phyloP scores from a whole-genome alignment of 2,113 vertebrate species.

The Gulo gulo region DNA sequence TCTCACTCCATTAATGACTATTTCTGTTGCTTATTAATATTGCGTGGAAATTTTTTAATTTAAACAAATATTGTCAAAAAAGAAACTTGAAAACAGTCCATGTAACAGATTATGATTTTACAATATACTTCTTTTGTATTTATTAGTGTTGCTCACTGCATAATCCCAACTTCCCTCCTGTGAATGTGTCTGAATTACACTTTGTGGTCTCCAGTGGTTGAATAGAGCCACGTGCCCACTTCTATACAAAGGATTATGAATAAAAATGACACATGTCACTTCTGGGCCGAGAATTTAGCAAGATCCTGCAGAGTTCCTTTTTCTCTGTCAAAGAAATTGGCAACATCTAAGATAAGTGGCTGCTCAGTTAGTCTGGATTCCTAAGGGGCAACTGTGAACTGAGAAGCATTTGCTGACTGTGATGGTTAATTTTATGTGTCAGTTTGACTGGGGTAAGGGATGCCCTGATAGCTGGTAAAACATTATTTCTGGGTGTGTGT shows the following conservation, averaged over 20 bases:
- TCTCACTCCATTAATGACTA: neutral
- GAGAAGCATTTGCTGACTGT: neutral
- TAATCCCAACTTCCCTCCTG: neutral
- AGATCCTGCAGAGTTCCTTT: neutral
- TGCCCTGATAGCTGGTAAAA: neutral
- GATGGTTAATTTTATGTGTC: neutral
- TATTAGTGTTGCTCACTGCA: neutral
- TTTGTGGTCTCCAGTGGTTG: neutral
- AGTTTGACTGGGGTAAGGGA: neutral
- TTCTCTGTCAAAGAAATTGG: neutral
- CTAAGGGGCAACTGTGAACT: neutral
- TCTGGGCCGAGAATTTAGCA: neutral
- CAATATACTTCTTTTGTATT: neutral
- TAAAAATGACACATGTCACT: neutral
- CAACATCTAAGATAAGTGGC: neutral
- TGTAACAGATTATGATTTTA: neutral
- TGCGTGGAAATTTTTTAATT: neutral
- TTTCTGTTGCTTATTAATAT: neutral
- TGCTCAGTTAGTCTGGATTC: neutral
- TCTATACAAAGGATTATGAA: neutral
- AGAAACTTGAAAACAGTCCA: neutral
- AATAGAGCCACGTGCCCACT: neutral
- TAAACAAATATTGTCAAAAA: neutral
- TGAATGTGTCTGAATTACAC: neutral
- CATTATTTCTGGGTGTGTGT: neutral